Evolutionary conservation across 2,888 invertebrate species (phyloP).

Genomic region (Caenorhabditis virilis): DNA sequence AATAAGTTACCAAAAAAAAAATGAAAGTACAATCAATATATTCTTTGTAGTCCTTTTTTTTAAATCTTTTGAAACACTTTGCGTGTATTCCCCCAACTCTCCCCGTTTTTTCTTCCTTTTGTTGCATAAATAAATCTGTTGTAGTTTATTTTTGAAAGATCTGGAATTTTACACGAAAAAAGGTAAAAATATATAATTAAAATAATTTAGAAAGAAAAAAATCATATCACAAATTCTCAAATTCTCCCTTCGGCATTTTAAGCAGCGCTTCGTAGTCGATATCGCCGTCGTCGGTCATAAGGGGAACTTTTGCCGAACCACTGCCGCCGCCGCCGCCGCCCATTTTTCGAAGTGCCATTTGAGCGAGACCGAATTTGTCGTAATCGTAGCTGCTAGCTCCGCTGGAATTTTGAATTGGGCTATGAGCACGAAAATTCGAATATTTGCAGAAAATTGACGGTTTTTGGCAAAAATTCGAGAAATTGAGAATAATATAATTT

Average conservation of each 20-base stretch:
- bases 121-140: slow-evolving; percentile 1
- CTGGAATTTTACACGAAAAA: neutral
- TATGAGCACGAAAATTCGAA: no score
- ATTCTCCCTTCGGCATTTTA: slow-evolving; percentile 55
- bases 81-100: neutral
- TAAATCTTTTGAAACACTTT: neutral
- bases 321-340: slow-evolving; percentile 23
- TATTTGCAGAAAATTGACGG: no score
- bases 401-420: slow-evolving; percentile 55
- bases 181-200: neutral
- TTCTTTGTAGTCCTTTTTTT: neutral
- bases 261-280: slow-evolving; percentile 68
- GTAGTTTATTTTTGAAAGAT: neutral
- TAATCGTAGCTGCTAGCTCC: slow-evolving; percentile 63
- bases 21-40: no score
- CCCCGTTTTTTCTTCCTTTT: neutral
- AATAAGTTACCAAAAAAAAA: no score
- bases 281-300: slow-evolving; percentile 62
- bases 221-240: slow-evolving; percentile 17
- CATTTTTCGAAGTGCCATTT: slow-evolving; percentile 62
- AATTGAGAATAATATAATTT: no score
- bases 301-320: no score
- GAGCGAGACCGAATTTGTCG: slow-evolving; percentile 64
- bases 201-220: slow-evolving; percentile 4
- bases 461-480: no score